Evolutionary conservation across 2,888 invertebrate genomes (phyloP), one percentile per base, ranked within the genome.

Genomic region (Archaeoteleia sp.): DNA sequence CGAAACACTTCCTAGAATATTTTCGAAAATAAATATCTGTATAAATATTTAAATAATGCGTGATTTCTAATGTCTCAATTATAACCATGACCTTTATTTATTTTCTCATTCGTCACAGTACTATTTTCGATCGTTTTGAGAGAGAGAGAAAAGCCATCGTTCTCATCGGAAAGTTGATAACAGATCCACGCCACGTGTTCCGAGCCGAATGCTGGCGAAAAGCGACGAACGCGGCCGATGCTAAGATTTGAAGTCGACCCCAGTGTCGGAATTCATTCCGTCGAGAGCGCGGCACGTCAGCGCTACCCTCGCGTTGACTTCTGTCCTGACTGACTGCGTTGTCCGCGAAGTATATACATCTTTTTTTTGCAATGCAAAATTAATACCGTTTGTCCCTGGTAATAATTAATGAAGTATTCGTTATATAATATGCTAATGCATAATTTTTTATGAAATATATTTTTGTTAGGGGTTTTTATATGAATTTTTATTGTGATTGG

Each of bases 241-340:
- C 23, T 32, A 53, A 63, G 78, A 78, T 78, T 77, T 78, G 73
- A 73, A 75, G 76, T 72, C 42, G 53, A 73, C 67, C 68, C 71
- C 71, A 69, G 74, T 78, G 74, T 75, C 76, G 82, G 81, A 83
- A 82, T 83, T 79, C 76, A 74, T 74, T 77, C 81, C 80, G 82
- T 81, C 79, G 79, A 75, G 75, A 78, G 74, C 80, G 82, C 81
- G 82, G 79, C 77, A 71, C 78, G 75, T 75, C 72, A 72, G 67
- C 74, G 67, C 71, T 55, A 70, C 53, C 63, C 63, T 61, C 14
- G 45, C 17, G 29, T 34, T 35, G 35, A 39, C 20, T 46, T 39
- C 34, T 30, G 20, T 46, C 37, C 20, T 37, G 30, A 14, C 7
- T 49, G 42, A 49, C 35, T 35, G 35, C 29, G 23, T 29, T 39